A percentile compares a stretch with the other conserved stretches of the same genome.
Evolutionary conservation across 2,888 invertebrate genomes (phyloP).

Genomic region (Nudaria mundana): DNA sequence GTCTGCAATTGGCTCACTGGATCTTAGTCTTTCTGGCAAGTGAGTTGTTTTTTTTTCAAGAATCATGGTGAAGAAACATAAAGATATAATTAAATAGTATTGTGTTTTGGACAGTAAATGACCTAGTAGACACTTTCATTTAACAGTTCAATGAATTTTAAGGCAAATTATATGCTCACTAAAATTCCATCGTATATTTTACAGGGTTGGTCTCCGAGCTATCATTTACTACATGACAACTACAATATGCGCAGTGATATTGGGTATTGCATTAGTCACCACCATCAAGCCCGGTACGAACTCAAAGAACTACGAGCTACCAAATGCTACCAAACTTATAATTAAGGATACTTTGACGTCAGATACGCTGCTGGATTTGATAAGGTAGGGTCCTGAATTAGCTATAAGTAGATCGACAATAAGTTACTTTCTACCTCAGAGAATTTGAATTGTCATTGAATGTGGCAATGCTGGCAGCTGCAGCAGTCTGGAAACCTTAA

Average conservation of each 20-base stretch:
- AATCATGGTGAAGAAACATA: too few relatives aligned
- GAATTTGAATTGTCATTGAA: neutral
- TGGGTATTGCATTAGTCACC: conserved; percentile 94
- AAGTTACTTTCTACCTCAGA: too few relatives aligned
- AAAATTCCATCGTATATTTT: conserved; percentile 1
- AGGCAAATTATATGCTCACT: too few relatives aligned
- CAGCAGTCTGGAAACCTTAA: too few relatives aligned
- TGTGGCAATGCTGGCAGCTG: neutral
- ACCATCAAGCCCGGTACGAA: conserved; percentile 91
- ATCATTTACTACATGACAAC: conserved; percentile 96
- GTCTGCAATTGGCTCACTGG: conserved; percentile 95
- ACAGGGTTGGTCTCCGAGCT: conserved; percentile 86
- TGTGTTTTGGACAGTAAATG: too few relatives aligned
- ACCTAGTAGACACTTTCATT: too few relatives aligned
- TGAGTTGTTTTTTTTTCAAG: conserved; percentile 68
- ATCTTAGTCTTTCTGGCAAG: conserved; percentile 93
- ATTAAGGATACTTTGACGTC: conserved; percentile 86
- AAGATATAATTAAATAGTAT: too few relatives aligned
- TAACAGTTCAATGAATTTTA: too few relatives aligned
- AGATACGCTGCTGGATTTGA: conserved; percentile 95
- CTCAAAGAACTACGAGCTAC: conserved; percentile 54
- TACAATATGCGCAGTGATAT: conserved; percentile 93
- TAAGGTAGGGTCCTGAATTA: conserved; percentile 83
- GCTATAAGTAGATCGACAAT: neutral
- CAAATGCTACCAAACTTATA: conserved; percentile 71